phyloP scores from a whole-genome alignment of 1,140 invertebrate species.

The Carcinoscorpius rotundicauda region DNA sequence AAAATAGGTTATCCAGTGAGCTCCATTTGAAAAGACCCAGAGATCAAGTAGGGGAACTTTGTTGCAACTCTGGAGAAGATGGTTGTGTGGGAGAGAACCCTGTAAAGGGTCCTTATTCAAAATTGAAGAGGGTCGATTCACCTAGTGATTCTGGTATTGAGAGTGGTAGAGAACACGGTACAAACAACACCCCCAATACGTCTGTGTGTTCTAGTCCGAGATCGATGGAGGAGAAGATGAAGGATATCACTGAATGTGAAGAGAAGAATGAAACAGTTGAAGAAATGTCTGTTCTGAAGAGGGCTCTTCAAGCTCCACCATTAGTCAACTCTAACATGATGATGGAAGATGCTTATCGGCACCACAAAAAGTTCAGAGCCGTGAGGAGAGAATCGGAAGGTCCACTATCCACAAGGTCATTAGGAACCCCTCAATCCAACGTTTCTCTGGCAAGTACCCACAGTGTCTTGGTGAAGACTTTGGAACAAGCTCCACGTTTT shows the following conservation, averaged over 20 bases:
- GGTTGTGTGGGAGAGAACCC: slow-evolving; percentile 20
- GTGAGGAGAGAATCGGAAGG: slow-evolving; percentile 42
- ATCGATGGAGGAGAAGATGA: slow-evolving; percentile 59
- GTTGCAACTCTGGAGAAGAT: slow-evolving; percentile 50
- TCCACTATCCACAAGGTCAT: slow-evolving; percentile 1
- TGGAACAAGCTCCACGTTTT: slow-evolving; percentile 67
- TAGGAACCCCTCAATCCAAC: background rate
- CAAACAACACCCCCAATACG: slow-evolving; percentile 43
- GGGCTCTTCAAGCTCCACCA: slow-evolving; percentile 79
- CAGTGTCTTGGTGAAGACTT: slow-evolving; percentile 67
- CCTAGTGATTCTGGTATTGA: slow-evolving; percentile 86
- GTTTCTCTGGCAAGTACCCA: slow-evolving; percentile 62
- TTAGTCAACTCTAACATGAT: slow-evolving; percentile 51
- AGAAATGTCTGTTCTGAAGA: slow-evolving; percentile 85
- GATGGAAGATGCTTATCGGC: slow-evolving; percentile 89
- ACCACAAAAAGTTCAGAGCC: slow-evolving; percentile 83
- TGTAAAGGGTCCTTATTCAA: slow-evolving; percentile 21
- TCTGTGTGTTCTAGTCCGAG: slow-evolving; percentile 63
- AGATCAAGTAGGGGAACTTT: slow-evolving; percentile 47
- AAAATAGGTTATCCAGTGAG: background rate
- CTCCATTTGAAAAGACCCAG: slow-evolving; percentile 38
- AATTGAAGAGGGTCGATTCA: slow-evolving; percentile 68
- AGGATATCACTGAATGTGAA: slow-evolving; percentile 23
- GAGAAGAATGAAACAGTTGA: slow-evolving; percentile 51
- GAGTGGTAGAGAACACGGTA: slow-evolving; percentile 54